These are phyloP conservation scores for Temnothorax longispinosus DNA, from an alignment of 1,140 invertebrate species.

Conservation along the genomic window DNA sequence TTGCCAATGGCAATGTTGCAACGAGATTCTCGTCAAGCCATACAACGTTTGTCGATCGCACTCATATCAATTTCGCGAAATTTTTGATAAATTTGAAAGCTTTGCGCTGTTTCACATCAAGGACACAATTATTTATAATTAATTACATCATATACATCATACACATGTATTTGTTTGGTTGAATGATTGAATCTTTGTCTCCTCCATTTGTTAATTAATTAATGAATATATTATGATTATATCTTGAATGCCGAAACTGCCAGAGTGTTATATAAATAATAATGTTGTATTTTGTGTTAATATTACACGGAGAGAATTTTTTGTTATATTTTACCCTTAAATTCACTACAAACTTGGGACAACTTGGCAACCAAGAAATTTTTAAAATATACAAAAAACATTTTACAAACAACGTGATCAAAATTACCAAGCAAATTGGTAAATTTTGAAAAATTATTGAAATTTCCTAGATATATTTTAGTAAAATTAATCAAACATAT, in stretches of 20 bases:
- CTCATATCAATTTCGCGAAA: constrained; percentile 40
- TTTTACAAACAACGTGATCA: too few species aligned
- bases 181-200: constrained; percentile 19
- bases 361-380: too few species aligned
- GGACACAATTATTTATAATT: constrained; percentile 15
- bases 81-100: constrained; percentile 19
- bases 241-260: neutral
- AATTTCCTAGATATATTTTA: too few species aligned
- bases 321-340: too few species aligned
- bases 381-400: too few species aligned
- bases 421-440: too few species aligned
- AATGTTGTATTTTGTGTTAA: neutral
- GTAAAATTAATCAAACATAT: too few species aligned
- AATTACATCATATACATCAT: neutral
- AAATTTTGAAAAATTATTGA: too few species aligned
- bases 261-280: neutral
- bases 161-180: neutral
- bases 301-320: too few species aligned
- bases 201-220: constrained; percentile 26
- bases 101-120: constrained; percentile 5
- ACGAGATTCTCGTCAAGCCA: neutral
- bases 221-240: neutral
- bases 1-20: constrained; percentile 35
- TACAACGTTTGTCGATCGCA: constrained; percentile 39
- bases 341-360: too few species aligned